Percentiles rank a stretch among this genome's conserved stretches.
Evolutionary conservation across 1,140 invertebrate species (phyloP).

Genomic region (Batillaria attramentaria): DNA sequence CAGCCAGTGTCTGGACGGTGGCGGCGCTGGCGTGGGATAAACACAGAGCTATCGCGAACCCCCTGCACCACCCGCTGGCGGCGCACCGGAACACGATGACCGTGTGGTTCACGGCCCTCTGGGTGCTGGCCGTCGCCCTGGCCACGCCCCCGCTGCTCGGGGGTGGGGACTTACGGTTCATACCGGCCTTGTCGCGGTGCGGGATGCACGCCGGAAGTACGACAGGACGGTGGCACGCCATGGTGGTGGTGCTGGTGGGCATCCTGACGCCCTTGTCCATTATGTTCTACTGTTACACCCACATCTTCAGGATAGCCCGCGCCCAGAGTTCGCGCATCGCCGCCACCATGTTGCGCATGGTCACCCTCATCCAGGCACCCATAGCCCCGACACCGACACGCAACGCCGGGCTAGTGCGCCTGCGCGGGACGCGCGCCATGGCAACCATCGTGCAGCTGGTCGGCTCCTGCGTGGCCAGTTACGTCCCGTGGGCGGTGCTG

Average conservation of each 20-base stretch:
- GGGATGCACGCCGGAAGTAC: slow-evolving; percentile 44
- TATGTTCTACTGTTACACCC: slow-evolving; percentile 60
- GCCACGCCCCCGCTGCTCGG: slow-evolving; percentile 54
- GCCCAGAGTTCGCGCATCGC: slow-evolving; percentile 63
- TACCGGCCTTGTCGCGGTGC: slow-evolving; percentile 51
- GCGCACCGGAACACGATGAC: slow-evolving; percentile 59
- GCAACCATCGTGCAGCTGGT: slow-evolving; percentile 60
- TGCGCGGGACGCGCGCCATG: slow-evolving; percentile 62
- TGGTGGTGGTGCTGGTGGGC: slow-evolving; percentile 43
- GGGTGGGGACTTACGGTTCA: slow-evolving; percentile 45
- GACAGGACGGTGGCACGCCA: slow-evolving; percentile 51
- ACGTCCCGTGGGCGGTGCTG: slow-evolving; percentile 59
- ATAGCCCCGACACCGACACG: slow-evolving; percentile 49
- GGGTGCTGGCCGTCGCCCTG: slow-evolving; percentile 45
- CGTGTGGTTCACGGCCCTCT: slow-evolving; percentile 56
- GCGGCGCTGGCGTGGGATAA: slow-evolving; percentile 67
- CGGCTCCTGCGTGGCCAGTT: slow-evolving; percentile 59
- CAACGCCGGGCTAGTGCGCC: slow-evolving; percentile 38
- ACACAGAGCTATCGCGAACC: slow-evolving; percentile 64
- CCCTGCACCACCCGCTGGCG: slow-evolving; percentile 63
- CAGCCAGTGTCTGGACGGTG: slow-evolving; percentile 60
- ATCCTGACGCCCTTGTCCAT: slow-evolving; percentile 54
- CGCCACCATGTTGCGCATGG: slow-evolving; percentile 64
- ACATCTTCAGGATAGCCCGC: slow-evolving; percentile 61
- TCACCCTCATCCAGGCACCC: slow-evolving; percentile 61